phyloP scores from a whole-genome alignment of 1,140 invertebrate genomes.

The Heliconius melpomene region DNA sequence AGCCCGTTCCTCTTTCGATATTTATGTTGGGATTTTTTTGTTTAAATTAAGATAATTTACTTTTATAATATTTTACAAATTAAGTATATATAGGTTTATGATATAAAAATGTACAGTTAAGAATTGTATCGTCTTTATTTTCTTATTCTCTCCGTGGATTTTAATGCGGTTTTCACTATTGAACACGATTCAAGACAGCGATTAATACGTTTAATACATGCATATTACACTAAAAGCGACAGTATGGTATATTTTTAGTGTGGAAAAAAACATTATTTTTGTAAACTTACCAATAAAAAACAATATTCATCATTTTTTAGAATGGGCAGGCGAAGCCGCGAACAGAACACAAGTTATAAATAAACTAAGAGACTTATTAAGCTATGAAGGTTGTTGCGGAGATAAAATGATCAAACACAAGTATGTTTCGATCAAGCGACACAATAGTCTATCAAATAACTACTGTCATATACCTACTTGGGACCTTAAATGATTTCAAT shows the following conservation, averaged over 20 bases:
- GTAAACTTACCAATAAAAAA: too few species aligned
- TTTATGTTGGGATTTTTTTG: constrained; percentile 38
- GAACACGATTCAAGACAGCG: too few species aligned
- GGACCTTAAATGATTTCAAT: background rate
- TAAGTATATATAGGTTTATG: too few species aligned
- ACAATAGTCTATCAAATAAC: constrained; percentile 40
- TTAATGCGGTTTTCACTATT: too few species aligned
- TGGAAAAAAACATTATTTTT: too few species aligned
- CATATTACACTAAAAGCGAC: too few species aligned
- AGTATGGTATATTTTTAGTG: too few species aligned
- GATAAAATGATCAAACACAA: constrained; percentile 29
- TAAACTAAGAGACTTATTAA: background rate
- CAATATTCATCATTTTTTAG: too few species aligned
- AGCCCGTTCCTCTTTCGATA: constrained; percentile 40
- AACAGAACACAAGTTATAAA: background rate
- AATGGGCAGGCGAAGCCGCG: too few species aligned
- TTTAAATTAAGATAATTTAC: constrained; percentile 33
- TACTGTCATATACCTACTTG: background rate
- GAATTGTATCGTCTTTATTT: too few species aligned
- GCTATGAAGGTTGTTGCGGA: constrained; percentile 17
- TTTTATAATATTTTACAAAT: background rate
- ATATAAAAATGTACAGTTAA: background rate
- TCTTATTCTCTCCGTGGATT: too few species aligned
- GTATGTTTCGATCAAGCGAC: constrained; percentile 23
- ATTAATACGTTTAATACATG: too few species aligned